Base-by-base conservation (phyloP, 2,113 vertebrate species). In the Tympanuchus pallidicinctus region DNA sequence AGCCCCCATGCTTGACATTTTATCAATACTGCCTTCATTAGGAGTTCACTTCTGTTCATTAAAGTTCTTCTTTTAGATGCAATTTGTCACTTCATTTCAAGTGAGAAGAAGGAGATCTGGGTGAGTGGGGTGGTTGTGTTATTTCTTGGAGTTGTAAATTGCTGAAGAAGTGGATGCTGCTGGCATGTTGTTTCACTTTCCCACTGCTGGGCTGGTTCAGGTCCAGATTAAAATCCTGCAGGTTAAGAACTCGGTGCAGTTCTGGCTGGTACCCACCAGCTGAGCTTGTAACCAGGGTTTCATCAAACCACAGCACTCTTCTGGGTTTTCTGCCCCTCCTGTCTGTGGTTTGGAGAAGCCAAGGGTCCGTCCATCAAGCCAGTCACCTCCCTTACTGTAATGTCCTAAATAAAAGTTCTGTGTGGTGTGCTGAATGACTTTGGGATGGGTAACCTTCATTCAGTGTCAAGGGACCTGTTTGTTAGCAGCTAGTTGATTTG, bases 21-120 rank as follows among this genome's bases (percentile, higher is more conserved):
- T 34, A 56, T 95, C 90, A 71, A 75, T 96, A 71, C 15, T 83
- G 76, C 57, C 34, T 86, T 83, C 7, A 1, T 86, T 92, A 72
- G 59, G 86, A 64, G 86, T 89, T 92, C 43, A 15, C 61, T 78
- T 83, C 73, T 96, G 70, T 93, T 96, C 92, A 75, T 79, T 93
- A 38, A 94, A 84, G 61, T 61, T 82, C 52, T 47, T 30, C 78
- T 90, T 93, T 40, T 48, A 45, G n/a, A 61, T 10, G 27, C 13
- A 69, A 82, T 42, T 65, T 96, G 73, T 79, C 86, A 57, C 40
- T 81, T 90, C 18, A 2, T 3, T 56, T 82, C 77, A 48, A 65
- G 52, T 42, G 80, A 86, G 63, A 45, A 90, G 70, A 22, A 66
- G 32, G n/a, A 0, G 61, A 4, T 88, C 36, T 17, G 15, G 30